Evolutionary conservation across 1,140 invertebrate genomes (phyloP), one percentile per base, ranked within the genome.

Genomic region (Procambarus virginalis): DNA sequence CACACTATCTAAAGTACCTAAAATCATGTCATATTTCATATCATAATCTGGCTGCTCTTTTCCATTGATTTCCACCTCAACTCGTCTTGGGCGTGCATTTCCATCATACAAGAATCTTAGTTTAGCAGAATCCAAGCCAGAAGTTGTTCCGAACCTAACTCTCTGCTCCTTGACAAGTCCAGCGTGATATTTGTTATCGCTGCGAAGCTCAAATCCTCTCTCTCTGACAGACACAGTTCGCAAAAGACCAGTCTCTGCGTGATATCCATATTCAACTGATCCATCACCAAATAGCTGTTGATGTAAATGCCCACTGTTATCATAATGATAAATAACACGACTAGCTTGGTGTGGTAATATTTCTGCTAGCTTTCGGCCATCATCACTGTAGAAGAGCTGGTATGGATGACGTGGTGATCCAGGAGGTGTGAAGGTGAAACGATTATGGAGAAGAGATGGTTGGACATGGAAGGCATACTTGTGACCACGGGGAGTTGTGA

Each of bases 81-180:
- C 97, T n/a, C 96, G 96, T 8, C 97, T 97, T 78, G 98, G 95
- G 34, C 97, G 94, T 0, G 97, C 97, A 93, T 97, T 97, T 1
- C 97, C 97, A 93, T 99, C 98, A 93, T 98, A 98, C 92, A 98
- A 97, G 93, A 97, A 98, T 92, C 97, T 97, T 92, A 97, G 96
- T 93, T 98, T 97, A 2, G 97, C 96, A 91, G 97, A 97, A 92
- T 97, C 96, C 78, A 98, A 94, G 0, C 96, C 96, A 92, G 96
- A 97, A 93, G 97, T 97, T 2, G 96, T 96, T 55, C 96, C 96
- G 93, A 97, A 98, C 92, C 97, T 96, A 81, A 97, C 95, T 93
- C 97, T 97, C 93, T 97, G 96, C 92, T 98, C 97, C 93, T 98
- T 98, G 0, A 98, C 94, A 68, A 98, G 96, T 2, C 97, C 97